Evolutionary conservation across 2,888 invertebrate genomes (phyloP), one percentile per base, ranked within the genome.

Genomic region (Thyatira batis): DNA sequence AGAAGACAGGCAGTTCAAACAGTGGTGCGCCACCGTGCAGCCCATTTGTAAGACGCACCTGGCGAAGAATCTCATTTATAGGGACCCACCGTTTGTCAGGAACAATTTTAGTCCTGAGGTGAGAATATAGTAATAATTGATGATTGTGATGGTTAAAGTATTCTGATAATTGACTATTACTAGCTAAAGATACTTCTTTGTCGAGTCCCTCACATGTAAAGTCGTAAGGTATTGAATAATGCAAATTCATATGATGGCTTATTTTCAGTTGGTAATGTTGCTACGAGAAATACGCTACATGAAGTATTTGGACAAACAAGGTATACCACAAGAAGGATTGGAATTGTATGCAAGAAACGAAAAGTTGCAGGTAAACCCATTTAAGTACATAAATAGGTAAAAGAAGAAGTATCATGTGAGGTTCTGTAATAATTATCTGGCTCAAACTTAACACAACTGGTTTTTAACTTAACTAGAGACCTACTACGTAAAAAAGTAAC

Each of bases 271-370:
- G 43, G 93, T 93, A 45, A 94, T 94, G 62, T 91, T 96, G 13
- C 83, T 98, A n/a, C 93, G 95, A 51, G 98, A 98, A 89, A 95
- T 96, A 28, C 95, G 95, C 54, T 97, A 97, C 71, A 91, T 97
- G 88, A 93, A 94, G 52, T 92, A 95, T 58, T 88, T 96, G 69
- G 93, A 94, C 0, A 93, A 93, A 61, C 94, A 93, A 55, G 92
- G 94, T 21, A 89, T 96, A 55, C 94, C 95, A 0, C 75, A 89
- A 1, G 93, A 94, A 51, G 95, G 95, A 0, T 65, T 92, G 11
- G 93, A 93, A 20, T 89, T 98, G 44, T 96, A 94, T 72, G 91
- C 89, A 0, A 93, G 95, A 53, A 94, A 95, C 65, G 95, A 97
- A 73, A 94, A 94, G 57, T 92, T 98, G 49, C 94, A 93, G 92